phyloP scores from a whole-genome alignment of 1,140 invertebrate genomes.

The Pantala flavescens region DNA sequence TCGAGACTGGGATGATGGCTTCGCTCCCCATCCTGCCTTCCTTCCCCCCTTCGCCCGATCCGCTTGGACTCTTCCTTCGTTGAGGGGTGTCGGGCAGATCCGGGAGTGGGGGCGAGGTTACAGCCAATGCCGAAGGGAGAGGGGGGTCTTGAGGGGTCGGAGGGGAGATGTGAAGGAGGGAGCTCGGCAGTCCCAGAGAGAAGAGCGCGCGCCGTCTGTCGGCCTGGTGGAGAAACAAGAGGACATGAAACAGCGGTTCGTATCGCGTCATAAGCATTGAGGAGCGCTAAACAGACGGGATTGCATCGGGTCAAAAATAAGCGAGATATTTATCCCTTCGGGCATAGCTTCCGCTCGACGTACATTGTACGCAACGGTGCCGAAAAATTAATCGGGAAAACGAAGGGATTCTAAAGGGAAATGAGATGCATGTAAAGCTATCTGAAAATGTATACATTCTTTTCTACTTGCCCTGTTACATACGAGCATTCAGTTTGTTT shows the following conservation, averaged over 20 bases:
- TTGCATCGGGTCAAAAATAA: no score
- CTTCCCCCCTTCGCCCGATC: neutral
- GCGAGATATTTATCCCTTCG: no score
- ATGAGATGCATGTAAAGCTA: no score
- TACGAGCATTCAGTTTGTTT: no score
- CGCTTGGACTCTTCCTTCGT: neutral
- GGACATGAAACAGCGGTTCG: neutral
- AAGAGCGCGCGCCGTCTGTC: neutral
- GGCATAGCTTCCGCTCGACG: no score
- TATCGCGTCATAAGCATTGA: no score
- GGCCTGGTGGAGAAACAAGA: neutral
- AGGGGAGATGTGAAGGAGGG: neutral
- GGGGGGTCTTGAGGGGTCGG: neutral
- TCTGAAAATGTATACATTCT: no score
- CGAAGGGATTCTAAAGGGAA: no score
- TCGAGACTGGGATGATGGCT: neutral
- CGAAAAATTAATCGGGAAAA: no score
- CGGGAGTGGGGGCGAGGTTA: neutral
- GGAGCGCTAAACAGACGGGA: no score
- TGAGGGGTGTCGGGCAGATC: neutral
- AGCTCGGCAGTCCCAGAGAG: neutral
- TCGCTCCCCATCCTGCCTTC: neutral
- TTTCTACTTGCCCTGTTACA: no score
- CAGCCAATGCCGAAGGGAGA: neutral
- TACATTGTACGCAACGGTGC: no score